Percentiles rank a stretch among this genome's conserved stretches.
Evolutionary conservation across 2,888 invertebrate species (phyloP).

Genomic region (Drosophila birchii): DNA sequence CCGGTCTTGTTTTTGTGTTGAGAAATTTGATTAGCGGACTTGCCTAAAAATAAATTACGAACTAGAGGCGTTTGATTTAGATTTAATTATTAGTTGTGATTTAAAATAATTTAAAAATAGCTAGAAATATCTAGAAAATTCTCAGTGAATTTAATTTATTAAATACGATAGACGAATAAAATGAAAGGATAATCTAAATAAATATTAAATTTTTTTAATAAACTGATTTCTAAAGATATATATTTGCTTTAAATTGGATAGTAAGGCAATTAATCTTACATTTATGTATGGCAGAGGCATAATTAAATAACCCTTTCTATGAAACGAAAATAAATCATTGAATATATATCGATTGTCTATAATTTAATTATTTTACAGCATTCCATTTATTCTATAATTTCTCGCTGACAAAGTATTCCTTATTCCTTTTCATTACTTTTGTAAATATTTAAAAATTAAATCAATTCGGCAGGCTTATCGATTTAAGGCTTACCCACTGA

Average conservation of each 20-base stretch:
- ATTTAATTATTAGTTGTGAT: neutral
- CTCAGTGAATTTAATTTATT: neutral
- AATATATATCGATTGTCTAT: too few species aligned
- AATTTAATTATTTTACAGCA: neutral
- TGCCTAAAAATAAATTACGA: neutral
- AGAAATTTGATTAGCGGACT: neutral
- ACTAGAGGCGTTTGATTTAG: neutral
- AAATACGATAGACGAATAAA: neutral
- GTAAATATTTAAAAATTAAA: slow-evolving; percentile 10
- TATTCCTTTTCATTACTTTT: slow-evolving; percentile 1
- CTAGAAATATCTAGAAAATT: neutral
- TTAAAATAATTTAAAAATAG: neutral
- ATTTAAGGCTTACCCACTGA: slow-evolving; percentile 27
- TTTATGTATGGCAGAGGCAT: too few species aligned
- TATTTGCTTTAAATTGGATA: too few species aligned
- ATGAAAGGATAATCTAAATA: neutral
- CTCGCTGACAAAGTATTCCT: neutral
- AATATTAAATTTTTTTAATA: too few species aligned
- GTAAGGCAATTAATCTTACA: too few species aligned
- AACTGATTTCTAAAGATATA: too few species aligned
- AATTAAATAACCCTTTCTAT: too few species aligned
- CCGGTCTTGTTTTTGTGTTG: neutral
- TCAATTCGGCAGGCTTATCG: slow-evolving; percentile 11
- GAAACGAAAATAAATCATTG: too few species aligned
- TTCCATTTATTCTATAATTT: neutral